Percentiles rank a stretch among this genome's conserved stretches.
These are phyloP conservation scores for Nephotettix cincticeps DNA, from an alignment of 1,140 invertebrate species.

Conservation along the genomic window DNA sequence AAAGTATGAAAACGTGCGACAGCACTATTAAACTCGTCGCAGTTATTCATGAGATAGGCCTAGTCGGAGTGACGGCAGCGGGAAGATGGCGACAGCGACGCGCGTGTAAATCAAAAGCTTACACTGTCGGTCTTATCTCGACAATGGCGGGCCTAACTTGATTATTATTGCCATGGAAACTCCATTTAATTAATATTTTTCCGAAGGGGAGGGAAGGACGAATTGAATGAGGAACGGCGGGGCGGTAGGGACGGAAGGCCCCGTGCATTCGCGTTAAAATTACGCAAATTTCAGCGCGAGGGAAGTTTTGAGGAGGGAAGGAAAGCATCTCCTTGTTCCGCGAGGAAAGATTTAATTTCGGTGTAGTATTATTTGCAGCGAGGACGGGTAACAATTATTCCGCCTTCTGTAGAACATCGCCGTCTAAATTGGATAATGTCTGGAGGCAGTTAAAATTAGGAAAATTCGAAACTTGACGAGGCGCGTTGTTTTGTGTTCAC, in stretches of 20 bases:
- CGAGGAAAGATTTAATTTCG: neutral
- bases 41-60: too few species aligned
- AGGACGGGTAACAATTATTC: too few species aligned
- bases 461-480: too few species aligned
- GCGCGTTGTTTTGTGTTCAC: too few species aligned
- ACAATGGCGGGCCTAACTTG: neutral
- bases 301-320: neutral
- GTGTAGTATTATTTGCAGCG: slow-evolving; percentile 17
- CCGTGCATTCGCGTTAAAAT: neutral
- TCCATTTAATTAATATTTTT: slow-evolving; percentile 24
- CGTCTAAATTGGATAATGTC: slow-evolving; percentile 5
- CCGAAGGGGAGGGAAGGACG: slow-evolving; percentile 13
- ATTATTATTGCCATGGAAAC: slow-evolving; percentile 22
- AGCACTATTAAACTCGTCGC: too few species aligned
- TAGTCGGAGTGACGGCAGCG: too few species aligned
- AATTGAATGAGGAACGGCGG: neutral
- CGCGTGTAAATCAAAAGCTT: too few species aligned
- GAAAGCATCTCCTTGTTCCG: slow-evolving; percentile 13
- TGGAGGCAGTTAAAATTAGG: neutral
- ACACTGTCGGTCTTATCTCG: neutral
- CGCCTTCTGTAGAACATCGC: neutral
- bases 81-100: too few species aligned
- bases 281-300: neutral
- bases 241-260: neutral
- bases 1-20: too few species aligned